Evolutionary conservation across 2,888 invertebrate genomes (phyloP), one percentile per base, ranked within the genome.

Genomic region (Lepidocyrtoides sp.): DNA sequence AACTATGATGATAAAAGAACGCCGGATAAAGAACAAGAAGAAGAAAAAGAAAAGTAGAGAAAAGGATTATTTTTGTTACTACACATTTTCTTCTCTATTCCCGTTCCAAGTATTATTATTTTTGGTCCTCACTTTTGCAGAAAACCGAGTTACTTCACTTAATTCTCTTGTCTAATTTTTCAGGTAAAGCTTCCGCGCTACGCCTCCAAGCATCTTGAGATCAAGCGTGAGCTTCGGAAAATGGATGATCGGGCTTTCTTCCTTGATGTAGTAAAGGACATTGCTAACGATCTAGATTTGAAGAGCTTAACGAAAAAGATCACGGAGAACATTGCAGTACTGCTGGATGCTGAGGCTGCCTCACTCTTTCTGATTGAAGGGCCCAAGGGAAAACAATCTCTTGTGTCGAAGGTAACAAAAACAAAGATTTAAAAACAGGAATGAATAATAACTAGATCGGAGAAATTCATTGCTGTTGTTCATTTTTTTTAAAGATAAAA

Each of bases 231-330:
- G 72, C 93, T 95, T 81, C 92, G 94, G 57, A 91, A 92, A 17
- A 94, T 94, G 93, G 96, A 96, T 91, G 96, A 96, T 93, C 94
- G 95, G 41, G 96, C 96, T 91, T 96, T 96, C 94, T 96, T 96
- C 94, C 95, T 96, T 91, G 95, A 96, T 93, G 95, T 95, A 92
- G 96, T 96, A 29, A 95, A 96, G 91, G 96, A 96, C 94, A 96
- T 96, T 77, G 96, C 96, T 41, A 96, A 96, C 77, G 96, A 96
- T 93, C 95, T 96, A 83, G 96, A 96, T 94, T 95, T 96, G 10
- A 95, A 95, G 93, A 95, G 95, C 88, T 94, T 96, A 57, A 96
- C 95, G 44, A 95, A 95, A 81, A 96, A 96, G 94, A 96, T 96
- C 69, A 95, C 95, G n/a, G 95, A 95, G 86, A 96, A 96, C 94